Percentiles rank a stretch among this genome's conserved stretches.
phyloP scores from a whole-genome alignment of 2,888 invertebrate species.

The Microplitis deprimator region DNA sequence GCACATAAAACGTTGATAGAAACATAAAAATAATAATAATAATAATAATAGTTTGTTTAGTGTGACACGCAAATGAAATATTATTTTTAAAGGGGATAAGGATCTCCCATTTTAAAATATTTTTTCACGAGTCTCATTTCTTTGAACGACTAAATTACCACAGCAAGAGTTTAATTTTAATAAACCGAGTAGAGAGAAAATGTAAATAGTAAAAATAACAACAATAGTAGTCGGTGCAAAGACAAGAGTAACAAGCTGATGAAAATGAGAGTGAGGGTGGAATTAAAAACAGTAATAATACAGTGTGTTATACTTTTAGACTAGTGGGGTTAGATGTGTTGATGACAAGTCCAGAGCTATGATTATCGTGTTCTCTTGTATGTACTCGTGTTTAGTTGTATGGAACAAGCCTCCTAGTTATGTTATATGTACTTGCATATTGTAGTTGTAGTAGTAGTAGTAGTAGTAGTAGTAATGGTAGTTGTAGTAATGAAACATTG shows the following conservation, averaged over 20 bases:
- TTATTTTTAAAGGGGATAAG: background rate
- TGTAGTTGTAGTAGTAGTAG: background rate
- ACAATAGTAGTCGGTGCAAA: background rate
- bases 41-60: background rate
- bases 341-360: background rate
- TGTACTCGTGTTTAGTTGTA: background rate
- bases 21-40: background rate
- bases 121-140: background rate
- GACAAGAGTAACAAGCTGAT: background rate
- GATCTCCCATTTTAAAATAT: background rate
- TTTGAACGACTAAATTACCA: background rate
- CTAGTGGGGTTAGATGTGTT: background rate
- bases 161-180: constrained; percentile 12
- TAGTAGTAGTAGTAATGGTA: background rate
- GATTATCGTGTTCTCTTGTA: background rate
- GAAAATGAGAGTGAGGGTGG: background rate
- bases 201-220: background rate
- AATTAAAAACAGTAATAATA: background rate
- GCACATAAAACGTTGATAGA: background rate
- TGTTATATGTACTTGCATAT: background rate
- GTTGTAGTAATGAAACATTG: constrained; percentile 11
- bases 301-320: background rate
- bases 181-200: background rate
- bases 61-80: background rate
- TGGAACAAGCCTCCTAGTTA: background rate